Percentiles rank a stretch among this genome's conserved stretches.
Conservation (phyloP, 2,113 vertebrate species). For the Zosterops lateralis region DNA sequence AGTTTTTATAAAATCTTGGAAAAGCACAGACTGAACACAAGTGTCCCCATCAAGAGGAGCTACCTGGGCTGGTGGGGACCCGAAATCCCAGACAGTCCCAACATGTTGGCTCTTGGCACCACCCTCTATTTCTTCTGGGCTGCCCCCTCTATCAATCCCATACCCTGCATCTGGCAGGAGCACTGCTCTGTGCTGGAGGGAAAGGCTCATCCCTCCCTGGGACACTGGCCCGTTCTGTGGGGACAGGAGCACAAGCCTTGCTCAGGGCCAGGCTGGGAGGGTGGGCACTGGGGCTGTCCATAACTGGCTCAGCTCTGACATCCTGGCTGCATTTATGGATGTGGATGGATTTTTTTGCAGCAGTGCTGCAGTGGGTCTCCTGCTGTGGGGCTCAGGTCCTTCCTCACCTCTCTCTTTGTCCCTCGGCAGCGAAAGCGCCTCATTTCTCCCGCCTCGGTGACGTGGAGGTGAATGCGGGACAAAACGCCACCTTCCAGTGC, state of each 20-base stretch:
- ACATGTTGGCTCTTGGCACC: background rate
- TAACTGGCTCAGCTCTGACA: background rate
- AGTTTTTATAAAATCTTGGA: background rate
- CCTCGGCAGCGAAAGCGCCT: conserved; percentile 85
- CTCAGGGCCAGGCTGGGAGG: rapidly evolving
- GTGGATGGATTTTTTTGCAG: background rate
- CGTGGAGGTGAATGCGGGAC: conserved; percentile 94
- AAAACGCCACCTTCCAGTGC: conserved; percentile 95
- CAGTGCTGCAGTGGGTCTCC: rapidly evolving
- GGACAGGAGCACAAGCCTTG: background rate
- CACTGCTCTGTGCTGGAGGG: rapidly evolving
- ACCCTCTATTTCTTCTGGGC: background rate
- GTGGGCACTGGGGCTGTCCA: rapidly evolving
- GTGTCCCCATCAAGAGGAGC: background rate
- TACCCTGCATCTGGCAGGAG: background rate
- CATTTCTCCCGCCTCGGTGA: conserved; percentile 95
- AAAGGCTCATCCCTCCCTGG: background rate
- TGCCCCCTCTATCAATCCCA: background rate
- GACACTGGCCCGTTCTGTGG: rapidly evolving
- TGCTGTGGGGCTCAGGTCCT: rapidly evolving
- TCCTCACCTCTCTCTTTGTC: background rate
- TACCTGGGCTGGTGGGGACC: rapidly evolving
- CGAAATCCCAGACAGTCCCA: background rate
- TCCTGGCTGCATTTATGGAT: background rate
- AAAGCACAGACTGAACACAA: rapidly evolving